phyloP scores from a whole-genome alignment of 2,888 invertebrate genomes.

The Falcaria lacertinaria region DNA sequence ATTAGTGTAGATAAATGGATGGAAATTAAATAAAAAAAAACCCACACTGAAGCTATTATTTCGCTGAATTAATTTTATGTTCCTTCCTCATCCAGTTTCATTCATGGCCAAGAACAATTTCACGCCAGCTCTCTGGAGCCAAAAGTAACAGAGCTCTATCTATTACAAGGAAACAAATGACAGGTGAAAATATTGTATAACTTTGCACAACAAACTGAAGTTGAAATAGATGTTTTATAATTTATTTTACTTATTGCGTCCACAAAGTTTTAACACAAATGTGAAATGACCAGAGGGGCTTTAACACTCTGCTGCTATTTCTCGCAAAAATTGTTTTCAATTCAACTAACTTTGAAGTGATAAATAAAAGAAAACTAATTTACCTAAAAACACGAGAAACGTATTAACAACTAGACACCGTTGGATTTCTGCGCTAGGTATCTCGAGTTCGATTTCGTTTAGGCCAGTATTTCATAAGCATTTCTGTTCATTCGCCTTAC shows the following conservation, averaged over 20 bases:
- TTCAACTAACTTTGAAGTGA: not conserved
- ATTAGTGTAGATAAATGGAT: too few relatives aligned
- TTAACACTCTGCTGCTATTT: constrained; percentile 4
- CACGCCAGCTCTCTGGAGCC: constrained; percentile 20
- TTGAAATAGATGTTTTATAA: constrained; percentile 35
- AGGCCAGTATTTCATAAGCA: too few relatives aligned
- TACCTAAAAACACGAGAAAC: too few relatives aligned
- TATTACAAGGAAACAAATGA: constrained; percentile 38
- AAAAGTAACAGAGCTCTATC: constrained; percentile 40
- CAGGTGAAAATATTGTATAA: constrained; percentile 56
- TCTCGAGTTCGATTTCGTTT: too few relatives aligned
- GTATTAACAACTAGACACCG: too few relatives aligned
- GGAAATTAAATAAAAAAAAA: not conserved
- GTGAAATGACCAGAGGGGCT: constrained; percentile 11
- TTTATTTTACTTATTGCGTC: constrained; percentile 27
- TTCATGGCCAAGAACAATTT: constrained; percentile 21
- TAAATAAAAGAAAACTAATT: not conserved
- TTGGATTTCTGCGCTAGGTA: too few relatives aligned
- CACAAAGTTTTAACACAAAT: constrained; percentile 11
- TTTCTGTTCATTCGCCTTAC: too few relatives aligned
- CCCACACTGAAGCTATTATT: not conserved
- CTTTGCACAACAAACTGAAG: constrained; percentile 41
- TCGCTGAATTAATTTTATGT: constrained; percentile 3
- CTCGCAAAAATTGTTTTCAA: not conserved
- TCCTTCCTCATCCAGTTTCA: constrained; percentile 2